Evolutionary conservation across 2,113 vertebrate genomes (phyloP), one percentile per base, ranked within the genome.

Genomic region (Chrysemys picta): DNA sequence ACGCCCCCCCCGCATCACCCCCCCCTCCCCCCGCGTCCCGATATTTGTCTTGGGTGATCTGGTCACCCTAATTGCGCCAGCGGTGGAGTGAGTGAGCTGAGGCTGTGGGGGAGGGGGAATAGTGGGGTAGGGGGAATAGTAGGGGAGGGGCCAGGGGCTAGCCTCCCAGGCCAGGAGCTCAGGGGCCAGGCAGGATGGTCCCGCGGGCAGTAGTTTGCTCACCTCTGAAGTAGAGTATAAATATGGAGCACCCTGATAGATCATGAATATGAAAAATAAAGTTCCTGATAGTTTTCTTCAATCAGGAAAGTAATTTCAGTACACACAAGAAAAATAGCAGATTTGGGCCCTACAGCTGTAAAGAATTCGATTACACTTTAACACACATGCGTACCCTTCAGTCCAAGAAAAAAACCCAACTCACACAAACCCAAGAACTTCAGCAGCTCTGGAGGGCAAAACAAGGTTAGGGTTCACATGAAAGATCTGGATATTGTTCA

Each of bases 401-500:
- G 62, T 27, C 49, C 81, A 24, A 12, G 25, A 14, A 52, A 25
- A 86, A 78, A 54, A 10, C 35, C 29, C 22, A 57, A 11, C 27
- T 12, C 8, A 14, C 12, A 25, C 0, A 0, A 5, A 8, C 65
- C 42, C 16, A 42, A 52, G 50, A 85, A 27, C 65, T 42, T 31
- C 25, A 19, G 38, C 29, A 21, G 65, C 8, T 38, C 50, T 75
- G 65, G 84, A 75, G 72, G 84, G 38, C 50, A 9, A 45, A 86
- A 22, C 31, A 21, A 69, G 10, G 47, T 9, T 35, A 31, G 16
- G 49, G 83, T 24, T 72, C 47, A 54, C 17, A 11, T 42, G n/a
- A 4, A 22, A 10, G 52, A n/a, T 3, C 25, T n/a, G 25, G 31
- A n/a, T 31, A 75, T 53, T 54, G 84, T 52, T 75, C 10, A 76